A percentile compares a stretch with the other conserved stretches of the same genome.
Evolutionary conservation across 2,113 vertebrate species (phyloP).

Genomic region (Neodontobutis hainanensis): DNA sequence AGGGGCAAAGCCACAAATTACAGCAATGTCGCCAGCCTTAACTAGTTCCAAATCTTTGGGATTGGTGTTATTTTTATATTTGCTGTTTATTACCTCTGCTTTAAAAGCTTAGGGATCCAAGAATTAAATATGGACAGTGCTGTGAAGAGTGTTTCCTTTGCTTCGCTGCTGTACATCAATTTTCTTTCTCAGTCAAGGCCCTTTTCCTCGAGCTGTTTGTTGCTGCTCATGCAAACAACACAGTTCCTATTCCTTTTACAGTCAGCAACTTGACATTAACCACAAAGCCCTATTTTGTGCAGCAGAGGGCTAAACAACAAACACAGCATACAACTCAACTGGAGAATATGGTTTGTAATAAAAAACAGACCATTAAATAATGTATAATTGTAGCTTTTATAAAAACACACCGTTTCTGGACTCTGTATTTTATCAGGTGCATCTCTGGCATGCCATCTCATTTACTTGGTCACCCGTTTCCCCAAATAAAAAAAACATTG

Average conservation of each 20-base stretch:
- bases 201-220: not conserved
- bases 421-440: not conserved
- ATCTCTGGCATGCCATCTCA: not conserved
- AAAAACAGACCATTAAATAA: conserved; percentile 4
- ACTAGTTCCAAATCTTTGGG: conserved; percentile 17
- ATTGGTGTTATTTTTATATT: not conserved
- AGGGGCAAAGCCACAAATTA: conserved; percentile 31
- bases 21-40: conserved; percentile 35
- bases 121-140: no score
- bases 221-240: not conserved
- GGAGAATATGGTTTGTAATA: not conserved
- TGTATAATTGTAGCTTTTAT: not conserved
- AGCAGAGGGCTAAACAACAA: conserved; percentile 2
- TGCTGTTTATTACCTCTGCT: not conserved
- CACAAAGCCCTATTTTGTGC: conserved; percentile 4
- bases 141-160: not conserved
- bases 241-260: not conserved
- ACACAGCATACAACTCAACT: conserved; percentile 1
- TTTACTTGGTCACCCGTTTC: not conserved
- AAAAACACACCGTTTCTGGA: not conserved
- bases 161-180: not conserved
- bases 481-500: no score
- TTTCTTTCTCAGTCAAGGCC: not conserved
- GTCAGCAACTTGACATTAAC: conserved; percentile 4
- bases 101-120: not conserved